These are phyloP conservation scores for Drosophila neocordata DNA, from an alignment of 1,140 invertebrate genomes.

Conservation along the genomic window DNA sequence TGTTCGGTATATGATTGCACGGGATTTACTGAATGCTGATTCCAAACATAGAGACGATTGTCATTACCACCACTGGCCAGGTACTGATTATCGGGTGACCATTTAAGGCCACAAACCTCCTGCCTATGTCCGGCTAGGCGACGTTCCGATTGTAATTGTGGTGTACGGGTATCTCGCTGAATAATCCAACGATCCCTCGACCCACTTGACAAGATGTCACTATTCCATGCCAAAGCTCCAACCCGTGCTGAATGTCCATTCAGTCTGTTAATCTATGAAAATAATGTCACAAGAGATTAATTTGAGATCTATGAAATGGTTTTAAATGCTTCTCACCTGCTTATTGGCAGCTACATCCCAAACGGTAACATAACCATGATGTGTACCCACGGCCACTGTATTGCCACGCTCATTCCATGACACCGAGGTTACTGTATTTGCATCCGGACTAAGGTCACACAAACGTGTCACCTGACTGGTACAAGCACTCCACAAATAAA, in stretches of 20 bases:
- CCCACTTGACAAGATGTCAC: conserved; percentile 97
- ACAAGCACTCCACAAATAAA: conserved; percentile 99
- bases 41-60: conserved; percentile 99
- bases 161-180: conserved; percentile 96
- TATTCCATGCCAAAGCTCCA: conserved; percentile 99
- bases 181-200: conserved; percentile 97
- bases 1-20: conserved; percentile 99
- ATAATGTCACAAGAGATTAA: conserved; percentile 13
- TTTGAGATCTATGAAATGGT: too few species aligned
- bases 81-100: conserved; percentile 99
- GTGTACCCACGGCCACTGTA: conserved; percentile 98
- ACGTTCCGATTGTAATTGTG: conserved; percentile 89
- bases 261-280: conserved; percentile 90
- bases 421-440: conserved; percentile 98
- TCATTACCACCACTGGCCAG: conserved; percentile 99
- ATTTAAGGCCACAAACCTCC: conserved; percentile 99
- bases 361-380: conserved; percentile 97
- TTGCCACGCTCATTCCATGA: conserved; percentile 99
- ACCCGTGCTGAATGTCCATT: conserved; percentile 96
- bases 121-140: conserved; percentile 96
- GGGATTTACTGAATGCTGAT: conserved; percentile 92
- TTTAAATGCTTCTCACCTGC: conserved; percentile 84
- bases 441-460: conserved; percentile 96
- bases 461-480: conserved; percentile 98
- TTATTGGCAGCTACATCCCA: conserved; percentile 99